Evolutionary conservation across 2,888 invertebrate genomes (phyloP).

Genomic region (Papilio demoleus): DNA sequence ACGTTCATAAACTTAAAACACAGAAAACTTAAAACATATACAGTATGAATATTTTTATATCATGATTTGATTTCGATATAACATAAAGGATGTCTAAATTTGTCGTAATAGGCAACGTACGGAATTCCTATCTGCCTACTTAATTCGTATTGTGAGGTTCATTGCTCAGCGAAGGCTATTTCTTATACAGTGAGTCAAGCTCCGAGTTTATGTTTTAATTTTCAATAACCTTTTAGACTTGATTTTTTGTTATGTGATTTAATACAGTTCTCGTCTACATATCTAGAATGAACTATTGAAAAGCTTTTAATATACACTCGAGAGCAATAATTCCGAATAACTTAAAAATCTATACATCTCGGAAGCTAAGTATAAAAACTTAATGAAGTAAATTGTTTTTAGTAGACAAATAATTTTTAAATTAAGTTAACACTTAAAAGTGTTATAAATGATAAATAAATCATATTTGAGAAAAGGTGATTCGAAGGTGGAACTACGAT

Average conservation of each 20-base stretch:
- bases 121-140: slow-evolving; percentile 50
- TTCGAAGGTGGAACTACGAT: too few species aligned
- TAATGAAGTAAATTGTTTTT: too few species aligned
- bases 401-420: too few species aligned
- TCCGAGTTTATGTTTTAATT: slow-evolving; percentile 63
- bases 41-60: slow-evolving; percentile 26
- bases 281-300: too few species aligned
- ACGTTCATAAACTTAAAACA: slow-evolving; percentile 52
- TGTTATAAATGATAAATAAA: too few species aligned
- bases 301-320: too few species aligned
- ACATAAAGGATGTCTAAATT: slow-evolving; percentile 50
- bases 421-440: too few species aligned
- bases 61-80: neutral
- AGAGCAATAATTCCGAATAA: too few species aligned
- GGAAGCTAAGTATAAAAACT: too few species aligned
- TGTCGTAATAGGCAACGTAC: slow-evolving; percentile 53
- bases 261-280: too few species aligned
- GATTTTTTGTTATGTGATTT: slow-evolving; percentile 59
- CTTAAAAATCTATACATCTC: too few species aligned
- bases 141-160: slow-evolving; percentile 50
- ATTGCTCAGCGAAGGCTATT: slow-evolving; percentile 55
- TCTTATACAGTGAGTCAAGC: slow-evolving; percentile 59
- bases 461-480: too few species aligned
- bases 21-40: slow-evolving; percentile 23
- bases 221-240: slow-evolving; percentile 54